These are phyloP conservation scores for Aphelocoma californica DNA, from an alignment of 2,797 vertebrate genomes.

Conservation along the genomic window DNA sequence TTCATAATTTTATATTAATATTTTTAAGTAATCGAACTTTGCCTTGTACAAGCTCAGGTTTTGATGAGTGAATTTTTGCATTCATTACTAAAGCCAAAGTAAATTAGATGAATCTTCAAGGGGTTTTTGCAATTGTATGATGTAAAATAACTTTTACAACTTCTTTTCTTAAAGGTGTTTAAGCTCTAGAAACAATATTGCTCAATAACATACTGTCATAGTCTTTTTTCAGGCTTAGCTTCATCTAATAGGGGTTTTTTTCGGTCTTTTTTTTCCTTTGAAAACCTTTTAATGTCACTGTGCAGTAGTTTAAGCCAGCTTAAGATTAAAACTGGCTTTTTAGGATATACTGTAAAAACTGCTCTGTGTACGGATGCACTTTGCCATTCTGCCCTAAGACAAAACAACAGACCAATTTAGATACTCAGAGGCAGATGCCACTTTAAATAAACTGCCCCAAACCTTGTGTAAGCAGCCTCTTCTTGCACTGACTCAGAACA, in stretches of 20 bases:
- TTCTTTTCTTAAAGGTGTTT: slow-evolving; percentile 25
- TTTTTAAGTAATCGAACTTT: slow-evolving; percentile 51
- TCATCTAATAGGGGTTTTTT: neutral
- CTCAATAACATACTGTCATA: neutral
- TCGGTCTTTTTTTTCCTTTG: neutral
- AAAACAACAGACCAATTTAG: neutral
- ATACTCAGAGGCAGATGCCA: neutral
- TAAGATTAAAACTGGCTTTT: slow-evolving; percentile 33
- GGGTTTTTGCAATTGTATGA: slow-evolving; percentile 15
- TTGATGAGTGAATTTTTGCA: slow-evolving; percentile 29
- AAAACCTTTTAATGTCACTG: neutral
- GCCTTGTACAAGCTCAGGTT: slow-evolving; percentile 40
- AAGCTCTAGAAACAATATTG: slow-evolving; percentile 4
- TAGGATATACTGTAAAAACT: slow-evolving; percentile 10
- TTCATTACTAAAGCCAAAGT: slow-evolving; percentile 24
- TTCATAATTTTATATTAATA: slow-evolving; percentile 64
- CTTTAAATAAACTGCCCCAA: neutral
- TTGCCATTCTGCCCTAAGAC: neutral
- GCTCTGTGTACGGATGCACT: neutral
- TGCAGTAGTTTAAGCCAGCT: slow-evolving; percentile 46
- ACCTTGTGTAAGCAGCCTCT: neutral
- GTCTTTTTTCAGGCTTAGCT: slow-evolving; percentile 13
- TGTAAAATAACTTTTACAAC: slow-evolving; percentile 36
- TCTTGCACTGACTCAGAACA: neutral
- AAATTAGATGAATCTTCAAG: neutral